phyloP scores from a whole-genome alignment of 1,140 invertebrate species.

The Babylonia areolata region DNA sequence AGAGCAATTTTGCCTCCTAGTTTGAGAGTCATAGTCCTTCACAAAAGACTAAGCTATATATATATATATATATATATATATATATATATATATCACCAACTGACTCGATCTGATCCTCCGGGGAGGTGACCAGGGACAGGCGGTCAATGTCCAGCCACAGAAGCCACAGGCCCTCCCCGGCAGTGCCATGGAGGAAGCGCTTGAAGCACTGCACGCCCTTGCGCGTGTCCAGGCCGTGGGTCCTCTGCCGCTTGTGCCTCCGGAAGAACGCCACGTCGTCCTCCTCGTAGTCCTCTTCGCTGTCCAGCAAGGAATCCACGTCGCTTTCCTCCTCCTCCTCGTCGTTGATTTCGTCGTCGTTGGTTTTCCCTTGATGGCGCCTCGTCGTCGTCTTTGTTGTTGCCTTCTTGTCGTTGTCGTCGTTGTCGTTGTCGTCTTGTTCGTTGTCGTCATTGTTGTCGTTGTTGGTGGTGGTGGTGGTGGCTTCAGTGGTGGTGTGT shows the following conservation, averaged over 20 bases:
- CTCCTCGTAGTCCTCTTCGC: conserved; percentile 75
- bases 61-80: too few species aligned
- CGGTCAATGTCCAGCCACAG: conserved; percentile 74
- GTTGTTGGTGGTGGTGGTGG: not conserved
- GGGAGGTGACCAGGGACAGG: conserved; percentile 50
- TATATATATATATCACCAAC: not conserved
- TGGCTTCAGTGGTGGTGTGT: not conserved
- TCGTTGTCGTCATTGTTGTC: not conserved
- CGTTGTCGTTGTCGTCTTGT: not conserved
- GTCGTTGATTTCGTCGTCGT: not conserved
- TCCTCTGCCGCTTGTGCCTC: conserved; percentile 57
- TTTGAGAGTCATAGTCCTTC: too few species aligned
- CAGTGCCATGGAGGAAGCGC: conserved; percentile 67
- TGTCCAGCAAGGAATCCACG: conserved; percentile 70
- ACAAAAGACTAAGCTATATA: too few species aligned
- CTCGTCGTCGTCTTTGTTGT: not conserved
- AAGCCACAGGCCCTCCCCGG: conserved; percentile 71
- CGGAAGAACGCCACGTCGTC: conserved; percentile 61
- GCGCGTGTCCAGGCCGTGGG: conserved; percentile 49
- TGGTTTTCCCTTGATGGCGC: not conserved
- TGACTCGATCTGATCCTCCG: conserved; percentile 38
- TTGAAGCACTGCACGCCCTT: conserved; percentile 72
- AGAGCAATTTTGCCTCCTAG: too few species aligned
- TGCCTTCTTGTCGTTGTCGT: conserved; percentile 55
- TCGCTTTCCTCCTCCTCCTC: conserved; percentile 64